Evolutionary conservation across 2,888 invertebrate genomes (phyloP).

Genomic region (Odontothrips loti): DNA sequence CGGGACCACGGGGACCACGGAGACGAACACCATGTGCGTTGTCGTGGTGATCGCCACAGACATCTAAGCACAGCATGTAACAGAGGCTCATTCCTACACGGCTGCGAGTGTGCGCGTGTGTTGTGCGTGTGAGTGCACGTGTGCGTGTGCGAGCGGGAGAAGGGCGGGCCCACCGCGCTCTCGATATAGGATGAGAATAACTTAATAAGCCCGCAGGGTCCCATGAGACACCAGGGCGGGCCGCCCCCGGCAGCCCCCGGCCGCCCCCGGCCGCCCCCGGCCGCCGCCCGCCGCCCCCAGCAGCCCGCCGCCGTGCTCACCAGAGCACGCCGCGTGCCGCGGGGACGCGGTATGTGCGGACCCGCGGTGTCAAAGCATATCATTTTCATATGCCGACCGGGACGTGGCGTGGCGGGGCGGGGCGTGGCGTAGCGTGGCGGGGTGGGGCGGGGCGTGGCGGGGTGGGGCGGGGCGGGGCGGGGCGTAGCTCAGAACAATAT

Average conservation of each 20-base stretch:
- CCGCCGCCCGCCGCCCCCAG: background rate
- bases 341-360: background rate
- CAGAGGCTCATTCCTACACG: too few species aligned
- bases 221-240: background rate
- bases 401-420: background rate
- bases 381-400: background rate
- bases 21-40: too few species aligned
- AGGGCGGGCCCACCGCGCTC: background rate
- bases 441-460: too few species aligned
- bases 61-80: too few species aligned
- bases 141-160: too few species aligned
- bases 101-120: too few species aligned
- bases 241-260: background rate
- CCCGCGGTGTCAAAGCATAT: constrained; percentile 11
- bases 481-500: constrained; percentile 6
- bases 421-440: background rate
- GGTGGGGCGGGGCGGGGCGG: background rate
- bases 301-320: background rate
- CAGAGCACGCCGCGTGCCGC: background rate
- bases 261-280: background rate
- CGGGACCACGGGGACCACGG: too few species aligned
- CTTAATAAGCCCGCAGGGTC: background rate
- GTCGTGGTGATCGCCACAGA: too few species aligned
- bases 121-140: too few species aligned
- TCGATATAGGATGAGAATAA: constrained; percentile 17